Conservation (phyloP, 92 coral and sea anemone species). For the Porites rus region DNA sequence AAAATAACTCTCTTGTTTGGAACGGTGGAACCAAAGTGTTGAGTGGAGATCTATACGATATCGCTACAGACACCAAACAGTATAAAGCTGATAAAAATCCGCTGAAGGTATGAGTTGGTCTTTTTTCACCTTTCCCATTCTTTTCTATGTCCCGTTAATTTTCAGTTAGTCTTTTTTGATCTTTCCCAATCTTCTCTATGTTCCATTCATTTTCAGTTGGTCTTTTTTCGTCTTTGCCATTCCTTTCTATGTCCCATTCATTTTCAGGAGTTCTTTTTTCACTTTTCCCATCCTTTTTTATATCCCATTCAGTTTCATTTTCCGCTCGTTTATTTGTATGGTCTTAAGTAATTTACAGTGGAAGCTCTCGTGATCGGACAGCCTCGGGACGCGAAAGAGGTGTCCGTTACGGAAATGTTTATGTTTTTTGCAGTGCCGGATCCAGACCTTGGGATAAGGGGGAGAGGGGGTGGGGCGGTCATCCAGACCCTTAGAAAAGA, state of each 20-base stretch:
- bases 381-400: no score
- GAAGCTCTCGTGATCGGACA: no score
- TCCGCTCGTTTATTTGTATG: no score
- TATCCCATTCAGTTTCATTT: no score
- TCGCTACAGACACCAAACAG: constrained; percentile 72
- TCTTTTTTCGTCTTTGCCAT: neutral
- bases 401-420: no score
- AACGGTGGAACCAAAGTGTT: neutral
- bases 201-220: neutral
- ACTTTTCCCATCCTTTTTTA: no score
- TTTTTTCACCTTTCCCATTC: neutral
- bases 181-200: neutral
- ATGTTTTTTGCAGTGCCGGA: no score
- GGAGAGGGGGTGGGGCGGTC: no score
- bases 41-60: constrained; percentile 67
- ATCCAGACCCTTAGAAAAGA: no score
- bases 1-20: constrained; percentile 61
- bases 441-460: no score
- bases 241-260: neutral
- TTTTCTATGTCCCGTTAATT: neutral
- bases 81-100: neutral
- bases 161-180: no score
- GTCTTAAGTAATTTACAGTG: no score
- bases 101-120: neutral
- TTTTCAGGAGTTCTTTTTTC: neutral